Base-by-base conservation (phyloP, 2,888 invertebrate species). In the Drosophila percnosoma region DNA sequence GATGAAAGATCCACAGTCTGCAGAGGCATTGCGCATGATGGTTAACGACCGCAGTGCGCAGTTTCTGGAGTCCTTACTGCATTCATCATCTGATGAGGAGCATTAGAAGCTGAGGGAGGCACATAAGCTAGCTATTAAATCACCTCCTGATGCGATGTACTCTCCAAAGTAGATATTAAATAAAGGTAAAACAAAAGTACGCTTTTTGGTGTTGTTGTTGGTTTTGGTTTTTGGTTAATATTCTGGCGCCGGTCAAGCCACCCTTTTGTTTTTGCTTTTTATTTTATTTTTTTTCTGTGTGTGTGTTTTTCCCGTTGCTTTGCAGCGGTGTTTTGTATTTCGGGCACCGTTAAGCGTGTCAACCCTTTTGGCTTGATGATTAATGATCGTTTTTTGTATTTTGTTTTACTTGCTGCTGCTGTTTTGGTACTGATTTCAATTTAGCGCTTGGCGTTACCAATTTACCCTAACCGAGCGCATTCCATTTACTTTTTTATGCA, bases 401-500 rank as follows among this genome's bases (percentile, higher is more conserved):
- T 87, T 79, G 62, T 71, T 67, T 66, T 64, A 48, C 73, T 68
- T 67, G 71, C 72, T 68, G 36, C 36, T 55, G 73, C 73, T 81
- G 81, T 78, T 82, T 80, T 81, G 83, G 78, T 75, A 74, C 87
- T 78, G 88, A 83, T 89, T 89, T 87, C 89, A 87, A 86, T 86
- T 89, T 80, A 80, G 58, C 75, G 76, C 72, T 64, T 63, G 49
- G 54, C 64, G 68, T 62, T 68, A 15, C 45, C 62, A 42, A 51
- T 66, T 66, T 66, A 63, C 76, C 48, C 68, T 73, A 40, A 10
- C 34, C 5, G 7, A 13, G 1, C n/a, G 27, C 18, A 38, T 36
- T 42, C 49, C 18, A 5, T 27, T 27, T 24, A 33, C 38, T 49
- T 18, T 45, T 13, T 1, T n/a, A 24, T 31, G 31, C 29, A 27